Conservation (phyloP, 2,797 vertebrate species). For the Chaetophractus vellerosus region DNA sequence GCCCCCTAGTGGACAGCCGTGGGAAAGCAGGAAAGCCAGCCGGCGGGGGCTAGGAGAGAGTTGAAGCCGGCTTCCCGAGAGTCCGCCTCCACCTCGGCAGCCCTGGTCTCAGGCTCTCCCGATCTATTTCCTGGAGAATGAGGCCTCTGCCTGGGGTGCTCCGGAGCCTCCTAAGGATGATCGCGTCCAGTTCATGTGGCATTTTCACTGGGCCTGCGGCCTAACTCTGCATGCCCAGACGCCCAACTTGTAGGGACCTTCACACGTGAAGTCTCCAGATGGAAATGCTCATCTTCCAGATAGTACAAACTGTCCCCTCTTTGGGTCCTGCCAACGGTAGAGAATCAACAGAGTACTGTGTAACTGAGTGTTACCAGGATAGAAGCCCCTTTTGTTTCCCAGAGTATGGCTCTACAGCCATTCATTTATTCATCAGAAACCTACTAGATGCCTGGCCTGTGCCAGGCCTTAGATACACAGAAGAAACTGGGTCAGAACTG, state of each 20-base stretch:
- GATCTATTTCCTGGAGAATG: neutral
- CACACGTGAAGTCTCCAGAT: too few species aligned
- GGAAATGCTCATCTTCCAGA: neutral
- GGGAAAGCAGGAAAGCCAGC: neutral
- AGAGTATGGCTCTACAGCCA: neutral
- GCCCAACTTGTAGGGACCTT: neutral
- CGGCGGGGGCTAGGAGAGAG: rapidly evolving
- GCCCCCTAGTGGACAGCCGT: constrained; percentile 65
- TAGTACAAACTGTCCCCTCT: neutral
- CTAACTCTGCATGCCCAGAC: neutral
- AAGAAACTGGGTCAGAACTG: neutral
- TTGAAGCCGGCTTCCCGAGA: neutral
- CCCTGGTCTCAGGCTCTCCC: neutral
- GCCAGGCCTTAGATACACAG: neutral
- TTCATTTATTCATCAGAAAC: neutral
- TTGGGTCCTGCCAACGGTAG: neutral
- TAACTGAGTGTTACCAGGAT: neutral
- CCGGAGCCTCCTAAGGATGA: neutral
- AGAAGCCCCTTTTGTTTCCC: neutral
- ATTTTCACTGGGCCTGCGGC: neutral
- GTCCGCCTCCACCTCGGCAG: neutral
- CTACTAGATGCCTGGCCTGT: neutral
- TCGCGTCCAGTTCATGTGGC: neutral
- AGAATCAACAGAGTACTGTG: neutral
- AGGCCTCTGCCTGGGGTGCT: neutral